phyloP scores from a whole-genome alignment of 2,888 invertebrate species.

The Drosophila atripex region DNA sequence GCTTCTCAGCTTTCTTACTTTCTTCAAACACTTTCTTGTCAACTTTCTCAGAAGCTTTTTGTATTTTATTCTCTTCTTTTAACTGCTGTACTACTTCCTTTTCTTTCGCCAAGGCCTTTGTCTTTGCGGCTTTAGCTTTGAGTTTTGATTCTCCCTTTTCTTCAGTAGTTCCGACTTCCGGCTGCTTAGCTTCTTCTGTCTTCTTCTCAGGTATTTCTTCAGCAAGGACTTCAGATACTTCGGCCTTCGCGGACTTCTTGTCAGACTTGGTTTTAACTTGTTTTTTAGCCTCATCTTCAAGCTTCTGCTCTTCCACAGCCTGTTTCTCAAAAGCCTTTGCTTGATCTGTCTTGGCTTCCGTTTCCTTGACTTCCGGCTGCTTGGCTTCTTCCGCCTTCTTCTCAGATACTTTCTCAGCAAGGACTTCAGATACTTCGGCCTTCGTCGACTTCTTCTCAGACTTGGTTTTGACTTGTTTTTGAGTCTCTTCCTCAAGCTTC shows the following conservation, averaged over 20 bases:
- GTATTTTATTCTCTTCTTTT: constrained; percentile 28
- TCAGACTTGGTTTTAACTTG: too few species aligned
- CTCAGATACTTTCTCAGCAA: constrained; percentile 11
- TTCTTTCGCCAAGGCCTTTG: constrained; percentile 17
- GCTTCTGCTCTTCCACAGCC: constrained; percentile 4
- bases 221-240: too few species aligned
- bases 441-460: not conserved
- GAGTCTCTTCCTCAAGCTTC: not conserved
- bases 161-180: too few species aligned
- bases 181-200: too few species aligned
- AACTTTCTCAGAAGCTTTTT: constrained; percentile 4
- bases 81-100: constrained; percentile 13
- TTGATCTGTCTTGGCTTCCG: constrained; percentile 17
- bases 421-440: not conserved
- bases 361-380: not conserved
- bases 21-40: not conserved
- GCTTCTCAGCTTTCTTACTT: not conserved
- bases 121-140: too few species aligned
- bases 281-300: not conserved
- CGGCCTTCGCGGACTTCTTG: too few species aligned
- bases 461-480: constrained; percentile 1
- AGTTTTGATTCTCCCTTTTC: too few species aligned
- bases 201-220: not conserved
- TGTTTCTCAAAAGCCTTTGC: constrained; percentile 15
- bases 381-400: constrained; percentile 30